A percentile compares a stretch with the other conserved stretches of the same genome.
These are phyloP conservation scores for Malurus elegans DNA, from an alignment of 2,113 vertebrate genomes.

Conservation along the genomic window DNA sequence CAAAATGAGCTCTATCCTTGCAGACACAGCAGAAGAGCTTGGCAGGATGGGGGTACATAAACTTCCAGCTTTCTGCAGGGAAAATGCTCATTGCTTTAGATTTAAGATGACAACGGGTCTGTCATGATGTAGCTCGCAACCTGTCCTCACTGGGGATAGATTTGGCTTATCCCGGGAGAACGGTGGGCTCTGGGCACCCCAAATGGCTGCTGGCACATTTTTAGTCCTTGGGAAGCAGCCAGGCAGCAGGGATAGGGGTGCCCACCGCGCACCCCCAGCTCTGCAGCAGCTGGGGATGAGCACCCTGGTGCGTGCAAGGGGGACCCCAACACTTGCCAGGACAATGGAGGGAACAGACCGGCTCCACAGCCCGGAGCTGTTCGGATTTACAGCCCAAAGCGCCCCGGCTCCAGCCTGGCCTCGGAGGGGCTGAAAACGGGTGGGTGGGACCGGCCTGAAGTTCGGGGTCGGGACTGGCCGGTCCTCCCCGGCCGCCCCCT, in stretches of 20 bases:
- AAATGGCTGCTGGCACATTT: not conserved
- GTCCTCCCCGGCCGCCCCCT: not conserved
- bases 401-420: not conserved
- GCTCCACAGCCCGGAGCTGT: not conserved
- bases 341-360: fast-evolving
- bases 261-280: not conserved
- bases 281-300: not conserved
- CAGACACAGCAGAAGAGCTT: not conserved
- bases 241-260: not conserved
- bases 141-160: not conserved
- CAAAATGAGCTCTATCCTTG: not conserved
- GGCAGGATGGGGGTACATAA: fast-evolving
- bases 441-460: not conserved
- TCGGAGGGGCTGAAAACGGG: not conserved
- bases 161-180: not conserved
- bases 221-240: not conserved
- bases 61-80: not conserved
- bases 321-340: fast-evolving
- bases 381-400: not conserved
- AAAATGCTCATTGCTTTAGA: not conserved
- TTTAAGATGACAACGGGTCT: not conserved
- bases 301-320: not conserved
- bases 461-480: too few relatives aligned
- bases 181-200: not conserved
- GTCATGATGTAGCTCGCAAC: not conserved